phyloP scores from a whole-genome alignment of 2,888 invertebrate genomes.

The Cheilosia grossa region DNA sequence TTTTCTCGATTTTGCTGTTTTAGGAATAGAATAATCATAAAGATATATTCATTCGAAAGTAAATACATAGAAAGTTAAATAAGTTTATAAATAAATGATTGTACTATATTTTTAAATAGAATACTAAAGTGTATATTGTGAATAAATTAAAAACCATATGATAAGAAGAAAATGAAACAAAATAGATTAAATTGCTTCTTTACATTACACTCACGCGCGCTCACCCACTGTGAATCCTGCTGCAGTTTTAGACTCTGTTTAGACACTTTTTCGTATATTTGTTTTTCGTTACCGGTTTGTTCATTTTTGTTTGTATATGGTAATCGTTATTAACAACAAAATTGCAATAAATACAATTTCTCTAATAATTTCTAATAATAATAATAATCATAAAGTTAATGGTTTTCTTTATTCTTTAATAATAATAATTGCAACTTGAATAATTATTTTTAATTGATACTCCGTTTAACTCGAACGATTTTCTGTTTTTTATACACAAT shows the following conservation, averaged over 20 bases:
- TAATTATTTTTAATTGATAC: conserved; percentile 71
- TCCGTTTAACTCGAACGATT: conserved; percentile 67
- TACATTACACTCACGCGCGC: conserved; percentile 18
- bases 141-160: conserved; percentile 24
- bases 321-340: conserved; percentile 62
- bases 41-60: conserved; percentile 11
- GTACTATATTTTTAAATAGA: conserved; percentile 43
- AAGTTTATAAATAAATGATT: conserved; percentile 47
- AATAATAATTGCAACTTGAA: conserved; percentile 73
- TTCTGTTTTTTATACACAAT: conserved; percentile 31
- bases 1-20: neutral
- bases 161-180: neutral
- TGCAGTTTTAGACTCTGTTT: conserved; percentile 42
- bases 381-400: conserved; percentile 33
- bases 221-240: conserved; percentile 42
- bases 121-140: conserved; percentile 18
- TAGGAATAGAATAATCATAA: conserved; percentile 15
- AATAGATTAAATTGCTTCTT: conserved; percentile 21
- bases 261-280: conserved; percentile 36
- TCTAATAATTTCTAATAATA: conserved; percentile 67
- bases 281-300: neutral
- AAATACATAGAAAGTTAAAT: conserved; percentile 20
- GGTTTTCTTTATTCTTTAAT: conserved; percentile 43
- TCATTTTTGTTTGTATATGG: conserved; percentile 23
- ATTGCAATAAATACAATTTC: conserved; percentile 71